A percentile compares a stretch with the other conserved stretches of the same genome.
These are phyloP conservation scores for Onychostruthus taczanowskii DNA, from an alignment of 2,113 vertebrate genomes.

Conservation along the genomic window DNA sequence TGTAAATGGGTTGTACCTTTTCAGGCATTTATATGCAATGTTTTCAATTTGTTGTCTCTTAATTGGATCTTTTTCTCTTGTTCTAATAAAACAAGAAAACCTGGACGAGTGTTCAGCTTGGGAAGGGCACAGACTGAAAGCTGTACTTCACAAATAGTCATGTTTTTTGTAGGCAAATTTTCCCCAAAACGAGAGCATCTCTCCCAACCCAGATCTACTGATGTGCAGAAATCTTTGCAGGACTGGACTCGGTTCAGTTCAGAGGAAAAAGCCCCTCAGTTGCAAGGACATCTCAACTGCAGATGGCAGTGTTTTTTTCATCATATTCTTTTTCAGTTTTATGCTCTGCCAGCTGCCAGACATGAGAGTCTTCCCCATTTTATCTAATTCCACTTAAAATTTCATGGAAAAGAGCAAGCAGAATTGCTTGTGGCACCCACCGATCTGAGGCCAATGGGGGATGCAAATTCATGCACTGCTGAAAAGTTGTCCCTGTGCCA, in stretches of 20 bases:
- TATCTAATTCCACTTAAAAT: not conserved
- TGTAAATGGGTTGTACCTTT: not conserved
- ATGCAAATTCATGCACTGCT: not conserved
- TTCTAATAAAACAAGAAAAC: not conserved
- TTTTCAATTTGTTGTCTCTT: not conserved
- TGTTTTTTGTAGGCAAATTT: not conserved
- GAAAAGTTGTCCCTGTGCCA: not conserved
- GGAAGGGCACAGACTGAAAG: not conserved
- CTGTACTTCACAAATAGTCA: not conserved
- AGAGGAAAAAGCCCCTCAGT: not conserved
- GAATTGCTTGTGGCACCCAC: not conserved
- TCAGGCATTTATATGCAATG: not conserved
- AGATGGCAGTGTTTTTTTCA: not conserved
- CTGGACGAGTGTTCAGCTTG: not conserved
- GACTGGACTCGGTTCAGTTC: not conserved
- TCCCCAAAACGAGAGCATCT: not conserved
- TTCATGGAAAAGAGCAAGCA: not conserved
- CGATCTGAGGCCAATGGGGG: rapidly evolving
- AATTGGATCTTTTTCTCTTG: not conserved
- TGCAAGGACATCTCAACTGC: not conserved
- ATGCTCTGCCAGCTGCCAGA: not conserved
- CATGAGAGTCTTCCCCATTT: not conserved
- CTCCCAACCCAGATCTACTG: not conserved
- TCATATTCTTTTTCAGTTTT: not conserved
- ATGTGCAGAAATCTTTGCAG: not conserved